Evolutionary conservation across 2,797 vertebrate genomes (phyloP).

Genomic region (Enteromius paludinosus): DNA sequence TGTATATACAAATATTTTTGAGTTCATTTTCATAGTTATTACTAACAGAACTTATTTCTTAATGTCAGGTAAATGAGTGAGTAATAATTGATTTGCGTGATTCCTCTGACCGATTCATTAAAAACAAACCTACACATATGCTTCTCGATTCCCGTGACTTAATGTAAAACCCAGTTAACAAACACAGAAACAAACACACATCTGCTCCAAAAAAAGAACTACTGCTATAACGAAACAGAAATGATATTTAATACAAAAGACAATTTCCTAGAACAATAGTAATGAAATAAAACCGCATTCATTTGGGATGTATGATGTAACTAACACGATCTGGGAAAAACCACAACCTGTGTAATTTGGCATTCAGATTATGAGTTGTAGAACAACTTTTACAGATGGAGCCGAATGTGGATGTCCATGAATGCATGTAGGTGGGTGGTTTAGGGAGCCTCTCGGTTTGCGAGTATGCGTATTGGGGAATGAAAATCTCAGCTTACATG

Average conservation of each 20-base stretch:
- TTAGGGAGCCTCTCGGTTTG: background rate
- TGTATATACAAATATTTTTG: background rate
- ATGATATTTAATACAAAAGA: too few relatives aligned
- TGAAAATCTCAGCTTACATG: conserved; percentile 30
- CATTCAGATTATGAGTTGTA: conserved; percentile 13
- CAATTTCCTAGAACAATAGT: background rate
- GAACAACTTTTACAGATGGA: conserved; percentile 36
- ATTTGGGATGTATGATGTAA: background rate
- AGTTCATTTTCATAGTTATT: background rate
- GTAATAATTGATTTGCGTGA: background rate
- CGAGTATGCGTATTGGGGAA: background rate
- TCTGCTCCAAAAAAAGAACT: background rate
- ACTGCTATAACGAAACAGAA: background rate
- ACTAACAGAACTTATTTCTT: background rate
- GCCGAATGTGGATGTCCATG: background rate
- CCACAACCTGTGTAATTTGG: background rate
- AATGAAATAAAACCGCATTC: conserved; percentile 13
- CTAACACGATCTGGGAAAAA: background rate
- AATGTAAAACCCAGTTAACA: background rate
- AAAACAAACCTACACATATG: background rate
- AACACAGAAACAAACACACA: background rate
- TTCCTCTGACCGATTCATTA: background rate
- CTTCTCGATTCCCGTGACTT: background rate
- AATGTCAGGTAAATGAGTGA: background rate
- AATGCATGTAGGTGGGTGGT: conserved; percentile 11